Evolutionary conservation across 2,888 invertebrate genomes (phyloP).

Genomic region (Epinotia bilunana): DNA sequence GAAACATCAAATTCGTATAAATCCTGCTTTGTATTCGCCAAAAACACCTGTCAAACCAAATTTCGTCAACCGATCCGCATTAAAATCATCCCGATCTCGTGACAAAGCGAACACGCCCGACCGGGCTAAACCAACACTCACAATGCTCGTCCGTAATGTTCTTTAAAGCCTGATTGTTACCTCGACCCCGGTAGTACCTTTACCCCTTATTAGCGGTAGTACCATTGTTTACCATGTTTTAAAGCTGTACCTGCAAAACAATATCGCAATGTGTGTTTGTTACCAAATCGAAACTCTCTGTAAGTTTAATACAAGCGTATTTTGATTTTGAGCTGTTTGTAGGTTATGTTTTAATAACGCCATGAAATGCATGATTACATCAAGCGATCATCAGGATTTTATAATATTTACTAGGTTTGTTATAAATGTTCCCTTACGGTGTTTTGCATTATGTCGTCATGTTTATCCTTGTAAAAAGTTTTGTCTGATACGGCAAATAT

Average conservation of each 20-base stretch:
- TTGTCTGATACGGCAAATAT: too few relatives aligned
- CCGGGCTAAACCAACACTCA: conserved; percentile 71
- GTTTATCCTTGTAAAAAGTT: too few relatives aligned
- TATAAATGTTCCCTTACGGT: too few relatives aligned
- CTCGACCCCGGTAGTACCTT: conserved; percentile 65
- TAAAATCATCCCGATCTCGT: conserved; percentile 67
- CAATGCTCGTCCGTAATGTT: conserved; percentile 66
- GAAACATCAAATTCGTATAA: conserved; percentile 33
- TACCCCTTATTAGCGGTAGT: conserved; percentile 77
- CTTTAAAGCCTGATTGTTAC: conserved; percentile 69
- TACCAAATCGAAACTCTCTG: background rate
- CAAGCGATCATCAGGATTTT: too few relatives aligned
- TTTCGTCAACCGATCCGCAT: conserved; percentile 65
- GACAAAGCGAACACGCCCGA: conserved; percentile 74
- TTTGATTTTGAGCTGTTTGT: background rate
- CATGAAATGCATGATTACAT: too few relatives aligned
- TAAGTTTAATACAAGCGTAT: background rate
- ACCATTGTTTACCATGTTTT: conserved; percentile 81
- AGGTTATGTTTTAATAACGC: background rate
- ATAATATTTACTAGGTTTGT: too few relatives aligned
- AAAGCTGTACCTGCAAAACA: conserved; percentile 61
- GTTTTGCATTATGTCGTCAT: too few relatives aligned
- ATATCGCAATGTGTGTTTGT: conserved; percentile 55
- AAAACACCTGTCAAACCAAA: conserved; percentile 74
- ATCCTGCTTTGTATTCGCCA: conserved; percentile 40